phyloP scores from a whole-genome alignment of 1,140 invertebrate genomes.

The Hesperophylax magnus region DNA sequence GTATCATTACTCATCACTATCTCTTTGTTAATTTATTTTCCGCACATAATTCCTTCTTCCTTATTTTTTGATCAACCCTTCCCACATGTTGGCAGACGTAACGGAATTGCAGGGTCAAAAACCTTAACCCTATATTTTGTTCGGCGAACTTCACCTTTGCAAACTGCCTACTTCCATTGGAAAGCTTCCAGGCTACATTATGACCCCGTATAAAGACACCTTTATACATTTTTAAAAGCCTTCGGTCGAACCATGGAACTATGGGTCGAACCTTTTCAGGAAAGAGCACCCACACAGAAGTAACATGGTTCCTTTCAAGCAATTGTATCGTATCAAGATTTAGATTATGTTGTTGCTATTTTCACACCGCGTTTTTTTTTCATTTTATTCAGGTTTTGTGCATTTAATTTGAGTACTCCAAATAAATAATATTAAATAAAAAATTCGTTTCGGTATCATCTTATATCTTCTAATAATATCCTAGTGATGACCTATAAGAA shows the following conservation, averaged over 20 bases:
- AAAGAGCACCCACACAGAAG: background rate
- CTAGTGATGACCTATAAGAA: too few species aligned
- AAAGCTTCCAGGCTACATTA: constrained; percentile 21
- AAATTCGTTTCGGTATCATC: too few species aligned
- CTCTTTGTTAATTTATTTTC: too few species aligned
- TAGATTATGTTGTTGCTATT: background rate
- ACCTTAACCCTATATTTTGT: background rate
- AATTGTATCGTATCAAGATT: background rate
- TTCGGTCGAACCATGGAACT: background rate
- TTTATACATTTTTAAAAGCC: constrained; percentile 57
- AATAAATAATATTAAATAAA: too few species aligned
- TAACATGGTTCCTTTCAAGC: background rate
- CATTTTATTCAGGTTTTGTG: too few species aligned
- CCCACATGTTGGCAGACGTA: background rate
- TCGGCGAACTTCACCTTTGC: background rate
- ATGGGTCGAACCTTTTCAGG: too few species aligned
- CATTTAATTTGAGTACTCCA: too few species aligned
- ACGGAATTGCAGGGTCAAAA: constrained; percentile 20
- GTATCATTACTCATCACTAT: too few species aligned
- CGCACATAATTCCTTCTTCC: too few species aligned
- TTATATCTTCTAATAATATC: too few species aligned
- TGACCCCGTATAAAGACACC: constrained; percentile 39
- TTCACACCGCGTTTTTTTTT: background rate
- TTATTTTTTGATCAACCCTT: too few species aligned
- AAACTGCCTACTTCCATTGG: background rate